Base-by-base conservation (phyloP, 1,140 invertebrate genomes). In the Bradynema listronoti region DNA sequence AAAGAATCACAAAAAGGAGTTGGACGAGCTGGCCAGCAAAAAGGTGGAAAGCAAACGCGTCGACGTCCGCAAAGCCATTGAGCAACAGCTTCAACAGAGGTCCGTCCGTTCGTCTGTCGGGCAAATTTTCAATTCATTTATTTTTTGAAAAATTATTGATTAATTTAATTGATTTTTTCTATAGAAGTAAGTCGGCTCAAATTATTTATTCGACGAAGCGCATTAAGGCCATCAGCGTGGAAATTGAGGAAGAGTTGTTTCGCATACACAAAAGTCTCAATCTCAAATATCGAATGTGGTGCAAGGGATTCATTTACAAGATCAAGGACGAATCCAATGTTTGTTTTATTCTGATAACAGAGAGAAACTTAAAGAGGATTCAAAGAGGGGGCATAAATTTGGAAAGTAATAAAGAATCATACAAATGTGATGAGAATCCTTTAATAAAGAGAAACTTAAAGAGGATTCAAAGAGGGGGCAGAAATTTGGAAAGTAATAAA, bases 221-320 rank as follows among this genome's bases (percentile, higher is more conserved):
- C 16, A n/a, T 50, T n/a, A 50, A 50, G 47, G 14, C 29, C 16
- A 30, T 50, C 16, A 30, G 47, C 27, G 27, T 50, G 29, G 47
- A 50, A 50, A 50, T 50, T 27, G 47, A 50, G 27, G 47, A 50
- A 29, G 47, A 50, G 27, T 32, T 50, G 29, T 50, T 50, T n/a
- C 47, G 47, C 3, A 5, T 50, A 32, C 16, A n/a, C 4, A 50
- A 25, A 29, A 32, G 34, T 9, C 16, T 50, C 16, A 29, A 29
- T 32, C 16, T 32, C 3, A 50, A 50, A 27, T 50, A 50, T 32
- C 16, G 47, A 25, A 50, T 30, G 29, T 50, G 47, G 47, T 50
- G 47, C n/a, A 19, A 32, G 16, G 47, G 47, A 9, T n/a, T 50
- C 14, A 19, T 50, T 5, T 32, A 50, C 16, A 50, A 50, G 27